A percentile compares a stretch with the other conserved stretches of the same genome.
These are phyloP conservation scores for Mycalesis mineus DNA, from an alignment of 2,888 invertebrate genomes.

Conservation along the genomic window DNA sequence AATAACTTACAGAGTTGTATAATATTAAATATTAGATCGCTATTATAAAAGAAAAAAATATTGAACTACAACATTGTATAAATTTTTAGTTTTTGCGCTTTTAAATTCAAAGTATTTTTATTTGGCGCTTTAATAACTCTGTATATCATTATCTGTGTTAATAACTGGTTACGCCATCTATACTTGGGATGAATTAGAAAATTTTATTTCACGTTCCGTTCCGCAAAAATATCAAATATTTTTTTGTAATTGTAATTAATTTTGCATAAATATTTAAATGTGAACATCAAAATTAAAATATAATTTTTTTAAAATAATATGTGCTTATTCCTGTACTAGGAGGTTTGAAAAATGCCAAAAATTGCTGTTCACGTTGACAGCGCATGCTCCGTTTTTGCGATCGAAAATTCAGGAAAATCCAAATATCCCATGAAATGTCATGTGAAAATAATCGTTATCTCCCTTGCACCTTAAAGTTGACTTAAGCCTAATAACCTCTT, in stretches of 20 bases:
- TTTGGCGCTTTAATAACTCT: background rate
- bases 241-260: too few relatives aligned
- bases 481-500: background rate
- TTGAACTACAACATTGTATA: background rate
- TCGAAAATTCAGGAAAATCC: constrained; percentile 32
- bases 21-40: too few relatives aligned
- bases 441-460: constrained; percentile 10
- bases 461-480: background rate
- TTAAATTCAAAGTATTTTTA: background rate
- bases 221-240: background rate
- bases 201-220: background rate
- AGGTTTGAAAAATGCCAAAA: background rate
- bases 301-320: too few relatives aligned
- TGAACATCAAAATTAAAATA: too few relatives aligned
- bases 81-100: background rate
- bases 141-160: too few relatives aligned
- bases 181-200: too few relatives aligned
- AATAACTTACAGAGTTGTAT: too few relatives aligned
- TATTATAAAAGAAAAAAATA: too few relatives aligned
- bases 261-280: too few relatives aligned
- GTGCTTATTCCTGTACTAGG: too few relatives aligned
- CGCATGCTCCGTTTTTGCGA: constrained; percentile 59
- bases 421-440: constrained; percentile 14
- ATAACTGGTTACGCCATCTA: background rate
- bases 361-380: constrained; percentile 20